A percentile compares a stretch with the other conserved stretches of the same genome.
These are phyloP conservation scores for Stichodactyla mertensii DNA, from an alignment of 64 coral and sea anemone genomes.

Conservation along the genomic window DNA sequence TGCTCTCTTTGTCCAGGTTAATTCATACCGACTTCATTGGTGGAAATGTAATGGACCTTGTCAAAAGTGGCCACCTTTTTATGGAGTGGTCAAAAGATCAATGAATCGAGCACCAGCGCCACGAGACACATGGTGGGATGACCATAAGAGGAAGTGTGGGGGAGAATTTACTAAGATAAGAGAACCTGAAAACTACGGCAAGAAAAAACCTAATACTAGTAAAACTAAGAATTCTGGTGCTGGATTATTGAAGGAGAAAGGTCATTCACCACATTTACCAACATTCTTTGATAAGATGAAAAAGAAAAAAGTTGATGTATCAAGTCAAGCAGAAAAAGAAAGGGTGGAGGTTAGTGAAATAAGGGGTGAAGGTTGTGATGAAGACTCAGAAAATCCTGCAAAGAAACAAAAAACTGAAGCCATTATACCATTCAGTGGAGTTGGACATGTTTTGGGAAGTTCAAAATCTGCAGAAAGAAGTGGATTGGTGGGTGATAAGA, in stretches of 20 bases:
- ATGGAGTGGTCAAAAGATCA: slow-evolving; percentile 81
- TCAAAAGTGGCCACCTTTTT: slow-evolving; percentile 85
- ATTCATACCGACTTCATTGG: slow-evolving; percentile 96
- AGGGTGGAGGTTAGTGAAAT: slow-evolving; percentile 1
- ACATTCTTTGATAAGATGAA: slow-evolving; percentile 35
- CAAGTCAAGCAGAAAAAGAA: slow-evolving; percentile 20
- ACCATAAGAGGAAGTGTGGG: slow-evolving; percentile 86
- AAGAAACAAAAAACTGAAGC: background rate
- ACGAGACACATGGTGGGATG: slow-evolving; percentile 86
- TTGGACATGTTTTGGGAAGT: background rate
- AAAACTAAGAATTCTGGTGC: slow-evolving; percentile 7
- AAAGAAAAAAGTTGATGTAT: slow-evolving; percentile 9
- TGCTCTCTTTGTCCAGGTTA: slow-evolving; percentile 36
- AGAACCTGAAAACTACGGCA: slow-evolving; percentile 95
- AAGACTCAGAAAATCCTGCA: background rate
- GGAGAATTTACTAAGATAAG: slow-evolving; percentile 83
- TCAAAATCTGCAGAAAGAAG: background rate
- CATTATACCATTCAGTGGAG: background rate
- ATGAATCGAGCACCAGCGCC: slow-evolving; percentile 94
- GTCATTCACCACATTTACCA: background rate
- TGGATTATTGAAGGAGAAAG: slow-evolving; percentile 17
- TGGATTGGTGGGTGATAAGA: slow-evolving; percentile 2
- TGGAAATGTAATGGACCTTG: slow-evolving; percentile 95
- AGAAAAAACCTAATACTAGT: slow-evolving; percentile 36
- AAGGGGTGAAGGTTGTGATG: background rate